A percentile compares a stretch with the other conserved stretches of the same genome.
phyloP scores from a whole-genome alignment of 2,797 vertebrate species.

The Scolopax rusticola region DNA sequence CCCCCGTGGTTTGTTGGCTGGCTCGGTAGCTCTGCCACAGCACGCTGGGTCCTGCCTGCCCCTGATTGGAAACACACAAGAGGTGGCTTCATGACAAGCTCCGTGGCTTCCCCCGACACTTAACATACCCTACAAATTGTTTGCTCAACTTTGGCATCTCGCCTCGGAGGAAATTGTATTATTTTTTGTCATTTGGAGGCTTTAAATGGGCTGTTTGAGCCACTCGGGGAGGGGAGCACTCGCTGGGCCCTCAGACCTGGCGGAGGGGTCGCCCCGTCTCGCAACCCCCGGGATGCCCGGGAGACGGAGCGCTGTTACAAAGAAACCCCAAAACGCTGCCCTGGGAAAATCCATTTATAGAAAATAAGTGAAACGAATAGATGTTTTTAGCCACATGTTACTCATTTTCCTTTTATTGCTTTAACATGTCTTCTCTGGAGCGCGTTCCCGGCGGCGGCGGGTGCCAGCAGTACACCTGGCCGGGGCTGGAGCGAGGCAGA shows the following conservation, averaged over 20 bases:
- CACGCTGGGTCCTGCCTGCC: background rate
- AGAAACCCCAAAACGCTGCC: conserved; percentile 61
- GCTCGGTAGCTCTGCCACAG: conserved; percentile 24
- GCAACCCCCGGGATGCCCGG: conserved; percentile 76
- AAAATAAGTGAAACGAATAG: conserved; percentile 80
- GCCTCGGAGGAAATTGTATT: background rate
- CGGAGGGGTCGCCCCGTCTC: background rate
- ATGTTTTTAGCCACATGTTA: conserved; percentile 85
- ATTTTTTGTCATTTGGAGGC: background rate
- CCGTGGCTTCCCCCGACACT: conserved; percentile 53
- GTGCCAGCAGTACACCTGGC: conserved; percentile 74
- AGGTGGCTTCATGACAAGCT: conserved; percentile 44
- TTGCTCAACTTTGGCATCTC: conserved; percentile 45
- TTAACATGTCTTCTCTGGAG: conserved; percentile 79
- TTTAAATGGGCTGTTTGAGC: background rate
- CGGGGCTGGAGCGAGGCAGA: background rate
- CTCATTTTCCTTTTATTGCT: conserved; percentile 84
- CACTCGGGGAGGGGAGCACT: background rate
- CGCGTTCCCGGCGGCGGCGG: background rate
- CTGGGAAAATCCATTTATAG: conserved; percentile 70
- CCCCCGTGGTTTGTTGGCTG: conserved; percentile 59
- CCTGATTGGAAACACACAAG: conserved; percentile 62
- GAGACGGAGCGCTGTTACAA: conserved; percentile 18
- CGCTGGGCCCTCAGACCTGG: background rate
- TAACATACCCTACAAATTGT: conserved; percentile 49